Percentiles rank a stretch among this genome's conserved stretches.
Evolutionary conservation across 1,140 invertebrate species (phyloP).

Genomic region (Lordiphosa clarofinis): DNA sequence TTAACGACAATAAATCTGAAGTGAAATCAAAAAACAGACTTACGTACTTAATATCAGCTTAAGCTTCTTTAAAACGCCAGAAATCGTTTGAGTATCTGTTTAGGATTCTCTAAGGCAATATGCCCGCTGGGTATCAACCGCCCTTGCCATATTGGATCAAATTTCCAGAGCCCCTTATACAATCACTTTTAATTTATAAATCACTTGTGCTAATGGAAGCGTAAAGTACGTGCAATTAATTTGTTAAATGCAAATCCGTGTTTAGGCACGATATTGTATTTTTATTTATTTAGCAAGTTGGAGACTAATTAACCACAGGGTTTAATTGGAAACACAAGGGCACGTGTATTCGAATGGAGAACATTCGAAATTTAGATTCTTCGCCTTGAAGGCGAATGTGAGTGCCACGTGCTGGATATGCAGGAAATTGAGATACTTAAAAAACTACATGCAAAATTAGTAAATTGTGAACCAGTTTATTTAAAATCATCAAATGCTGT

Average conservation of each 20-base stretch:
- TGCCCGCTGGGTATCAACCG: too few relatives aligned
- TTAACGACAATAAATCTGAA: slow-evolving; percentile 25
- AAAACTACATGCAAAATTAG: slow-evolving; percentile 28
- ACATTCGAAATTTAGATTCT: slow-evolving; percentile 32
- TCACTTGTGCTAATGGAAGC: slow-evolving; percentile 9
- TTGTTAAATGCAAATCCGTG: slow-evolving; percentile 32
- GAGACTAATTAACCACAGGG: slow-evolving; percentile 38
- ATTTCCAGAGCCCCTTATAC: not conserved
- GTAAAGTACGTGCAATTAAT: slow-evolving; percentile 8
- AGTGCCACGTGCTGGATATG: slow-evolving; percentile 39
- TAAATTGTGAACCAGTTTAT: slow-evolving; percentile 35
- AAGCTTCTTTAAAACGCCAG: too few relatives aligned
- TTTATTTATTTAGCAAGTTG: slow-evolving; percentile 17
- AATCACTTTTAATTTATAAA: slow-evolving; percentile 9
- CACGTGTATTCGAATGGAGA: slow-evolving; percentile 34
- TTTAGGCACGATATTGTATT: slow-evolving; percentile 30
- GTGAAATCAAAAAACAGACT: slow-evolving; percentile 9
- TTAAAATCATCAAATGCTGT: slow-evolving; percentile 22
- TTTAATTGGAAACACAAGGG: slow-evolving; percentile 36
- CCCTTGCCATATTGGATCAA: too few relatives aligned
- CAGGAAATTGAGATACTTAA: slow-evolving; percentile 22
- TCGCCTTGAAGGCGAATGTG: slow-evolving; percentile 27
- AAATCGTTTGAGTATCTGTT: too few relatives aligned
- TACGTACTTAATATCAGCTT: too few relatives aligned
- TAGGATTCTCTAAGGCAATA: too few relatives aligned